phyloP scores from a whole-genome alignment of 2,888 invertebrate species.

The Rhagophthalmus giganteus region DNA sequence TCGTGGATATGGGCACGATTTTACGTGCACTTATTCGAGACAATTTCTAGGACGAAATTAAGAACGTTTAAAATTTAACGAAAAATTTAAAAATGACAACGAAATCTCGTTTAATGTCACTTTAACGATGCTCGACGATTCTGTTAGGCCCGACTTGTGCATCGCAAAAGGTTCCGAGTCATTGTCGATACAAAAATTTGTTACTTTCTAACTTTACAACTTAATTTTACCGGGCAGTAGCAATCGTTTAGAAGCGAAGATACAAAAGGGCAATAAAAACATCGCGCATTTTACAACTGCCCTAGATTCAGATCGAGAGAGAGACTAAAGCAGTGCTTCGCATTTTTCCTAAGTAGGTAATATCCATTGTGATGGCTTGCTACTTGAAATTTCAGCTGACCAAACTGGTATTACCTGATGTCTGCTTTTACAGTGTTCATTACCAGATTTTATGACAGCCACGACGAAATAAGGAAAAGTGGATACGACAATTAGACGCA shows the following conservation, averaged over 20 bases:
- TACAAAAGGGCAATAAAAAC: slow-evolving; percentile 21
- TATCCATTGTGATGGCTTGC: too few species aligned
- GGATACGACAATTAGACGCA: slow-evolving; percentile 43
- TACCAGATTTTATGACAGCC: slow-evolving; percentile 33
- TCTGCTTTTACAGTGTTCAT: slow-evolving; percentile 26
- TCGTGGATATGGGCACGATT: too few species aligned
- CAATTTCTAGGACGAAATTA: too few species aligned
- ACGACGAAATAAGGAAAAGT: slow-evolving; percentile 30
- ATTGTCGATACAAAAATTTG: too few species aligned
- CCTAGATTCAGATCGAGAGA: slow-evolving; percentile 13
- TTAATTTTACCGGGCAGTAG: slow-evolving; percentile 29
- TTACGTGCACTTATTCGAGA: too few species aligned
- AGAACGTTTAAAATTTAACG: too few species aligned
- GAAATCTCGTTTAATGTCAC: too few species aligned
- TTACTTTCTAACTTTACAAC: slow-evolving; percentile 31
- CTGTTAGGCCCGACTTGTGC: too few species aligned
- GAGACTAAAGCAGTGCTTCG: neutral
- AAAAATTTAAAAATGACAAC: too few species aligned
- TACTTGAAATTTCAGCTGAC: slow-evolving; percentile 34
- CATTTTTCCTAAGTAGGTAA: slow-evolving; percentile 1
- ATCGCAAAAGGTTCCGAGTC: too few species aligned
- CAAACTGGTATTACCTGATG: slow-evolving; percentile 30
- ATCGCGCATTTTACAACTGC: slow-evolving; percentile 18
- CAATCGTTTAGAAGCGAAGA: slow-evolving; percentile 9
- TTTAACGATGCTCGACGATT: too few species aligned